Base-by-base conservation (phyloP, 2,888 invertebrate genomes). In the Apodemia duryi region DNA sequence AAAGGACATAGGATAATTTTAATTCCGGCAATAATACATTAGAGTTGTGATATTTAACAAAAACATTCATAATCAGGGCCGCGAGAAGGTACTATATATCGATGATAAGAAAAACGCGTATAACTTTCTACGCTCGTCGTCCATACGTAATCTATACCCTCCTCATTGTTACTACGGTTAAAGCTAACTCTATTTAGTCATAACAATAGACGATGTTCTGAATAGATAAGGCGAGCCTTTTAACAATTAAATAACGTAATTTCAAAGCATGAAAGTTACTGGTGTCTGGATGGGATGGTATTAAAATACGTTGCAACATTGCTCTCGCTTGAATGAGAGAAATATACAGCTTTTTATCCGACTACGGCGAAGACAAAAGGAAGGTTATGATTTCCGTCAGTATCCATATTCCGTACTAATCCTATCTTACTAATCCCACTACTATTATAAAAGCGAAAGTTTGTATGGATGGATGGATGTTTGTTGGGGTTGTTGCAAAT, bases 191-290 rank as follows among this genome's bases (percentile, higher is more conserved):
- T 70, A 68, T 70, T 67, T 70, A 69, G 57, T 67, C 66, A 68
- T 64, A 72, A 72, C 72, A 72, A 73, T 73, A 68, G 72, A 63
- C 66, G 73, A 73, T 73, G 73, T 69, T 67, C 72, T 70, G 71
- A 54, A 66, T 73, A 71, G 73, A 73, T 72, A 72, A 73, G 63
- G 63, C 69, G 62, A 65, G 69, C 65, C 65, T 70, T 69, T 70
- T 69, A 70, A 69, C 70, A 70, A 71, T 71, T 69, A 71, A 71
- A 69, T 71, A 71, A 71, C 66, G 69, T 71, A 68, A 69, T 71
- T 68, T 67, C 65, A 51, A 62, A 67, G 60, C 65, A 68, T 65
- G 71, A 69, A 69, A 71, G 68, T 69, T 54, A 67, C 63, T 66
- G 6, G 57, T 57, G 35, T 57, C 57, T 57, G 57, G 32, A 46